Evolutionary conservation across 2,113 vertebrate species (phyloP), one percentile per base, ranked within the genome.

Genomic region (Microtus oregoni): DNA sequence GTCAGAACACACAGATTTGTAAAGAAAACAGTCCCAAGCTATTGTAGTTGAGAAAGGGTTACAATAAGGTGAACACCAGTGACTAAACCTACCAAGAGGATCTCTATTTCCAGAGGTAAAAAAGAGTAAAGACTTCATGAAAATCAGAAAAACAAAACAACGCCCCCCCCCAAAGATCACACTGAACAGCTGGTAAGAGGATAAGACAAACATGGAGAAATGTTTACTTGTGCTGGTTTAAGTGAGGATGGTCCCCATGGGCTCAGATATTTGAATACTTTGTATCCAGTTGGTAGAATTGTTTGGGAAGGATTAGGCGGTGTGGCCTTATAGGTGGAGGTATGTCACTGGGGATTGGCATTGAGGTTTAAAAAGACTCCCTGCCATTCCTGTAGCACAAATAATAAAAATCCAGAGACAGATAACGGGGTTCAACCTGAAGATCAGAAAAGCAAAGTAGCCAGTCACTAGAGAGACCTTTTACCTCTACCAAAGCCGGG

Each of bases 61-160:
- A 79, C 26, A 83, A 85, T 73, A 86, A 83, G 68, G 58, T 76
- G 5, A 20, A 79, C 65, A 77, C 7, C 58, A 97, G 50, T 47
- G 35, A 70, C 93, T 68, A 78, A 87, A 72, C 4, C 2, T 79
- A 76, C 30, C 26, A 87, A 44, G 24, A 85, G 93, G 44, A 85
- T 94, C 41, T 96, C 68, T 82, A 47, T 76, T 94, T 96, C 26
- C 14, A 95, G 83, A 3, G 78, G 41, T 55, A 90, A 95, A 94
- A 75, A 95, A 94, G 20, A 92, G 13, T 67, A 89, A 94, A 76
- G 68, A 85, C 32, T 63, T 93, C 35, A 76, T 67, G 82, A 61
- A 94, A 77, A 86, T 91, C 14, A 75, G 92, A 50, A 92, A 87
- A 96, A 90, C 6, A 55, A 17, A 52, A 52, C 50, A 52, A 15